phyloP scores from a whole-genome alignment of 2,113 vertebrate genomes.

The Trematocara unimaculatum region DNA sequence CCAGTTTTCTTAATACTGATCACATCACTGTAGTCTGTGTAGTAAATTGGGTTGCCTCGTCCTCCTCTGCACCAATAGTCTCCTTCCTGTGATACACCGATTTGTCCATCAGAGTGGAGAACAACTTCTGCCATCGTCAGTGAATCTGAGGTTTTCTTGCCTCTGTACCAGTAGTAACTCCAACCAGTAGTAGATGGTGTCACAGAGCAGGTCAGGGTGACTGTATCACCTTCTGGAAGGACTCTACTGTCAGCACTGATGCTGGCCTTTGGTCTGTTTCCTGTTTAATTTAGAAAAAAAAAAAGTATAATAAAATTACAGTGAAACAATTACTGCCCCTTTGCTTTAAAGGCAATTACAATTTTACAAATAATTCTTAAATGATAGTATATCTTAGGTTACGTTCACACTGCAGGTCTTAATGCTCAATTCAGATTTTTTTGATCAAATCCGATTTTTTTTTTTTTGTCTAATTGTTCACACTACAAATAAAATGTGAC shows the following conservation, averaged over 20 bases:
- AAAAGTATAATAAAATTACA: background rate
- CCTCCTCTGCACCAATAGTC: slow-evolving; percentile 1
- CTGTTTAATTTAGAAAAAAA: background rate
- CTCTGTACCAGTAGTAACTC: background rate
- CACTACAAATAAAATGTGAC: no score
- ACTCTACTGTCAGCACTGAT: background rate
- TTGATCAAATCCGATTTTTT: no score
- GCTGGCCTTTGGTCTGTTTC: background rate
- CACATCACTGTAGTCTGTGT: background rate
- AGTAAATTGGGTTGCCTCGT: background rate
- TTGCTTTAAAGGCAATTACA: background rate
- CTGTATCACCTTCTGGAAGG: accelerated
- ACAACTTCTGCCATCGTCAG: background rate
- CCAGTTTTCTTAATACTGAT: background rate
- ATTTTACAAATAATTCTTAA: background rate
- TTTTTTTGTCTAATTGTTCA: no score
- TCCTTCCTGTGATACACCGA: background rate
- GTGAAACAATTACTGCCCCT: background rate
- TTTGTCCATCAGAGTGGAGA: background rate
- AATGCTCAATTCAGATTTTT: no score
- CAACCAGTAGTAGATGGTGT: accelerated
- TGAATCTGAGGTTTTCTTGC: background rate
- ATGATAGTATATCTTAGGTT: background rate
- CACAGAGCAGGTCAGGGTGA: background rate
- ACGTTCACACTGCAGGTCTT: no score